Evolutionary conservation across 2,797 vertebrate genomes (phyloP).

Genomic region (Tiaroga cobitis): DNA sequence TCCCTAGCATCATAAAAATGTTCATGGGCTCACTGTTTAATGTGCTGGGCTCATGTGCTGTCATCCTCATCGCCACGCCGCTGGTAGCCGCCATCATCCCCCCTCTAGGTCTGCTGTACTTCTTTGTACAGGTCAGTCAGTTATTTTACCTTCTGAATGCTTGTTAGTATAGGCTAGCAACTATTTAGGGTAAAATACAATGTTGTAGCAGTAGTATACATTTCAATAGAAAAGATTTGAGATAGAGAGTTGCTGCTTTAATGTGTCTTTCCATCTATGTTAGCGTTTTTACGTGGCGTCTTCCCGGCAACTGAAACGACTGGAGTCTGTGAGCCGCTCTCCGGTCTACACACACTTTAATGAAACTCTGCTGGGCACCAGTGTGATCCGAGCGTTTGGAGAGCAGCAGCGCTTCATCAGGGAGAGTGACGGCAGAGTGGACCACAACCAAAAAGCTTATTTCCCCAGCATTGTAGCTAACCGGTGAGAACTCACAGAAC

Average conservation of each 20-base stretch:
- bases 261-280: constrained; percentile 12
- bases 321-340: constrained; percentile 93
- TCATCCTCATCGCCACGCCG: constrained; percentile 91
- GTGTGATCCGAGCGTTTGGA: constrained; percentile 90
- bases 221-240: neutral
- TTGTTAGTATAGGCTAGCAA: neutral
- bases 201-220: neutral
- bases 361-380: constrained; percentile 91
- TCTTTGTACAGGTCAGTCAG: constrained; percentile 89
- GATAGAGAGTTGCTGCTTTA: neutral
- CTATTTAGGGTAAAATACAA: neutral
- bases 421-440: constrained; percentile 88
- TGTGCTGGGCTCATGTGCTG: constrained; percentile 83
- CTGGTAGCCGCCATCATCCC: constrained; percentile 87
- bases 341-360: constrained; percentile 95
- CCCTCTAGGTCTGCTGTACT: constrained; percentile 88
- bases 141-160: neutral
- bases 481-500: constrained; percentile 75
- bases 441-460: constrained; percentile 95
- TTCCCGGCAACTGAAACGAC: constrained; percentile 92
- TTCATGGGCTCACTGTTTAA: constrained; percentile 93
- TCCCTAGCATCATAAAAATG: constrained; percentile 95
- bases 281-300: constrained; percentile 96
- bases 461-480: constrained; percentile 94
- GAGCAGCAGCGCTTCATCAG: constrained; percentile 89